Conservation (phyloP, 1,140 invertebrate genomes). For the Cherax quadricarinatus region DNA sequence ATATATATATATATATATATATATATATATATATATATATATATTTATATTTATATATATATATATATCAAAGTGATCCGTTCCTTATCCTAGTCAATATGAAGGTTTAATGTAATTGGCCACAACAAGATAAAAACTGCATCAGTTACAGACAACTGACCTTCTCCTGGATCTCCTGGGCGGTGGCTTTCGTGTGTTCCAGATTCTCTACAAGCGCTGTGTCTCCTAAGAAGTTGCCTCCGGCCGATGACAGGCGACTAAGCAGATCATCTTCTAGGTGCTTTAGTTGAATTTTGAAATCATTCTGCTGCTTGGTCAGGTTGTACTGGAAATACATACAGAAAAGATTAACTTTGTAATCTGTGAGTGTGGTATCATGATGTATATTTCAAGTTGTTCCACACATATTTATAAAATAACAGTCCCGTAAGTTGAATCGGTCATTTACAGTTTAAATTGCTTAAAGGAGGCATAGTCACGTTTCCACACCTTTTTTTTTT, state of each 20-base stretch:
- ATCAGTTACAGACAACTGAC: constrained; percentile 74
- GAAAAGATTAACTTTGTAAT: background rate
- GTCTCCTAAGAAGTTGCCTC: constrained; percentile 93
- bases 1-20: no score
- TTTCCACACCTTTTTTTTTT: no score
- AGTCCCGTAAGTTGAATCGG: no score
- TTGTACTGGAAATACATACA: constrained; percentile 84
- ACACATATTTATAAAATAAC: background rate
- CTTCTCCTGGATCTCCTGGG: constrained; percentile 95
- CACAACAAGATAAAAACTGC: no score
- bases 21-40: no score
- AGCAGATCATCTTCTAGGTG: constrained; percentile 94
- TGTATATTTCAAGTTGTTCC: background rate
- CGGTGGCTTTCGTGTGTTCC: constrained; percentile 96
- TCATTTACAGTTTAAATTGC: no score
- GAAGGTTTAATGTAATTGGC: no score
- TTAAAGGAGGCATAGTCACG: no score
- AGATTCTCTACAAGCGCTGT: constrained; percentile 95
- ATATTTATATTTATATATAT: no score
- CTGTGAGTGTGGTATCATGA: background rate
- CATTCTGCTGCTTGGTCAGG: constrained; percentile 96
- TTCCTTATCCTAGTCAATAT: no score
- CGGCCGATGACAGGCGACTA: constrained; percentile 92
- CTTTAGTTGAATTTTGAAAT: constrained; percentile 97
- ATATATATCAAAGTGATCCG: no score